A percentile compares a stretch with the other conserved stretches of the same genome.
These are phyloP conservation scores for Porites lutea DNA, from an alignment of 64 coral and sea anemone species.

Conservation along the genomic window DNA sequence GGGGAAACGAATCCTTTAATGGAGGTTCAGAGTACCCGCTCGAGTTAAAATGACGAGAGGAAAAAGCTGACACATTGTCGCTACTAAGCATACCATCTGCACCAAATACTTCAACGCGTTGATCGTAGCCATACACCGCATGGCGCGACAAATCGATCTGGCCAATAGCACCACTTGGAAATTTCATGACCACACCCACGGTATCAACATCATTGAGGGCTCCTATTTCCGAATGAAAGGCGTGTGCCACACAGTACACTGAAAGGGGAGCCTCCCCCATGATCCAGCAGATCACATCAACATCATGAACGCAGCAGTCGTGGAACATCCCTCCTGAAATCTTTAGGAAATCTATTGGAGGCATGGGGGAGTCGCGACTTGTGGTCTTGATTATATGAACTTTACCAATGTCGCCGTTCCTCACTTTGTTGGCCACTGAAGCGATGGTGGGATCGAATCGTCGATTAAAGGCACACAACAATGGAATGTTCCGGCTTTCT, in stretches of 20 bases:
- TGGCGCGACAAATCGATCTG: slow-evolving; percentile 82
- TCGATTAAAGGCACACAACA: slow-evolving; percentile 90
- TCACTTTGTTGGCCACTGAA: slow-evolving; percentile 18
- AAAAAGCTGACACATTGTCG: slow-evolving; percentile 53
- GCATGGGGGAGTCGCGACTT: slow-evolving; percentile 86
- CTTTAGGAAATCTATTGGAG: slow-evolving; percentile 68
- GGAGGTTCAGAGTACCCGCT: slow-evolving; percentile 21
- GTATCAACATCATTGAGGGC: slow-evolving; percentile 82
- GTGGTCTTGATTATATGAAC: slow-evolving; percentile 83
- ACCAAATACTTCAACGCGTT: slow-evolving; percentile 90
- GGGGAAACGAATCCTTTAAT: slow-evolving; percentile 61
- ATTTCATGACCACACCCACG: slow-evolving; percentile 84
- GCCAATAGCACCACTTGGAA: slow-evolving; percentile 86
- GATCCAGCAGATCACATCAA: slow-evolving; percentile 81
- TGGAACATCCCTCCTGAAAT: slow-evolving; percentile 89
- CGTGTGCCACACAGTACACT: slow-evolving; percentile 78
- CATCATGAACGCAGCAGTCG: slow-evolving; percentile 87
- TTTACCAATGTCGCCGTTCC: slow-evolving; percentile 66
- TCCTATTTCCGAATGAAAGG: slow-evolving; percentile 69
- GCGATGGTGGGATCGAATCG: slow-evolving; percentile 82
- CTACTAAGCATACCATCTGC: slow-evolving; percentile 84
- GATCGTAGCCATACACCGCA: slow-evolving; percentile 86
- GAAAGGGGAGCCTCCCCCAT: slow-evolving; percentile 70
- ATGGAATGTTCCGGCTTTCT: slow-evolving; percentile 34
- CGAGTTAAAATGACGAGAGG: slow-evolving; percentile 15